phyloP scores from a whole-genome alignment of 1,140 invertebrate species.

The Pinna nobilis region DNA sequence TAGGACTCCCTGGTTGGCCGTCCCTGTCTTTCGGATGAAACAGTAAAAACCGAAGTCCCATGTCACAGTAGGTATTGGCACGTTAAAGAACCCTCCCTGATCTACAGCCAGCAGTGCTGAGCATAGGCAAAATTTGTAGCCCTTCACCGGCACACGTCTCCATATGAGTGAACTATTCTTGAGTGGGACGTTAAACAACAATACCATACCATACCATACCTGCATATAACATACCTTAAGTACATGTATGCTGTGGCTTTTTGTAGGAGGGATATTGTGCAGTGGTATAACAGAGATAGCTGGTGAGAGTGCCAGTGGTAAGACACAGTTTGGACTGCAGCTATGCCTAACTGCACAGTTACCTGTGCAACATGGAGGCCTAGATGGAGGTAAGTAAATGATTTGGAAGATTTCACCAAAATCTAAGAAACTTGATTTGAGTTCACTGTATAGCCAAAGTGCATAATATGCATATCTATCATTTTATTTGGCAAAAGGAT shows the following conservation, averaged over 20 bases:
- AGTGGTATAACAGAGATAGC: conserved; percentile 88
- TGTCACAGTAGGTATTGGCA: too few relatives aligned
- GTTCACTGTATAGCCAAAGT: not conserved
- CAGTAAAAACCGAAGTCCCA: too few relatives aligned
- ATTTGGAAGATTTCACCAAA: not conserved
- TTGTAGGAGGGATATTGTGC: conserved; percentile 83
- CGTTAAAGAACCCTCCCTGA: too few relatives aligned
- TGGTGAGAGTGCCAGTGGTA: conserved; percentile 88
- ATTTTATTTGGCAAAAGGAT: not conserved
- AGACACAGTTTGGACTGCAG: conserved; percentile 90
- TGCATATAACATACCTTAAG: not conserved
- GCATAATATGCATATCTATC: not conserved
- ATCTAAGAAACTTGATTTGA: not conserved
- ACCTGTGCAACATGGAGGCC: conserved; percentile 73
- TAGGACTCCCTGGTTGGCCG: too few relatives aligned
- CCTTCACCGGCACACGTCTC: too few relatives aligned
- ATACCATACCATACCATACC: not conserved
- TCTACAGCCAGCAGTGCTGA: too few relatives aligned
- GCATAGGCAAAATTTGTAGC: too few relatives aligned
- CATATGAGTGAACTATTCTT: too few relatives aligned
- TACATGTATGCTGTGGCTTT: conserved; percentile 23
- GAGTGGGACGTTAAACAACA: conserved; percentile 48
- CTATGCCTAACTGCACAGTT: conserved; percentile 80
- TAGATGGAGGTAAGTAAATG: conserved; percentile 74
- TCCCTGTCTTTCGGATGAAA: too few relatives aligned